phyloP scores from a whole-genome alignment of 2,888 invertebrate species.

The Stegana nigrithorax region DNA sequence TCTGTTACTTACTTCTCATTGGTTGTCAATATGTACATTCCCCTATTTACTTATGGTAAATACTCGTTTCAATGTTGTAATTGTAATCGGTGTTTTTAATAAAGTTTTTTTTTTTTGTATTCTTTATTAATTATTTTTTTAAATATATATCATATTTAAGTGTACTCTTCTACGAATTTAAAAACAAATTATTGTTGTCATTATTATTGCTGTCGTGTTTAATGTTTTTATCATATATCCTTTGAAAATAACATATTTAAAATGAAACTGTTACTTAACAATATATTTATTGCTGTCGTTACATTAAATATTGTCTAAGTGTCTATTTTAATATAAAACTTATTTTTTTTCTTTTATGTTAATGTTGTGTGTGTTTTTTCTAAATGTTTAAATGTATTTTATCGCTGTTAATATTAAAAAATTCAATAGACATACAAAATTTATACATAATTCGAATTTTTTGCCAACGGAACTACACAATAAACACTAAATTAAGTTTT shows the following conservation, averaged over 20 bases:
- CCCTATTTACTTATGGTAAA: neutral
- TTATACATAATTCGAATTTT: too few relatives aligned
- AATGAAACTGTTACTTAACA: neutral
- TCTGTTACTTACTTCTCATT: constrained; percentile 40
- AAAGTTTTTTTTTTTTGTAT: neutral
- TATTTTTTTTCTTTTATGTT: too few relatives aligned
- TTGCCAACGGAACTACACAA: too few relatives aligned
- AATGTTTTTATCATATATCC: neutral
- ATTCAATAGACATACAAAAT: too few relatives aligned
- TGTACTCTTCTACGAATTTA: neutral
- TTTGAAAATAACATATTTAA: neutral
- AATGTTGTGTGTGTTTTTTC: constrained; percentile 12
- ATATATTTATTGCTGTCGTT: neutral
- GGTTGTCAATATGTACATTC: constrained; percentile 30
- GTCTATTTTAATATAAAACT: neutral
- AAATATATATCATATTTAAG: neutral
- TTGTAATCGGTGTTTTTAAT: constrained; percentile 6
- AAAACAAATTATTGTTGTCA: neutral
- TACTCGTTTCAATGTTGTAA: constrained; percentile 10
- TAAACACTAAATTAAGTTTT: too few relatives aligned
- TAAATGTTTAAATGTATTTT: neutral
- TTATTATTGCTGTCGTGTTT: neutral
- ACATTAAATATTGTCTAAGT: constrained; percentile 11
- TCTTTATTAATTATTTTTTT: neutral
- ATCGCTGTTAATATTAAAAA: too few relatives aligned